Conservation (phyloP, 2,797 vertebrate genomes). For the Kryptolebias ocellatus region DNA sequence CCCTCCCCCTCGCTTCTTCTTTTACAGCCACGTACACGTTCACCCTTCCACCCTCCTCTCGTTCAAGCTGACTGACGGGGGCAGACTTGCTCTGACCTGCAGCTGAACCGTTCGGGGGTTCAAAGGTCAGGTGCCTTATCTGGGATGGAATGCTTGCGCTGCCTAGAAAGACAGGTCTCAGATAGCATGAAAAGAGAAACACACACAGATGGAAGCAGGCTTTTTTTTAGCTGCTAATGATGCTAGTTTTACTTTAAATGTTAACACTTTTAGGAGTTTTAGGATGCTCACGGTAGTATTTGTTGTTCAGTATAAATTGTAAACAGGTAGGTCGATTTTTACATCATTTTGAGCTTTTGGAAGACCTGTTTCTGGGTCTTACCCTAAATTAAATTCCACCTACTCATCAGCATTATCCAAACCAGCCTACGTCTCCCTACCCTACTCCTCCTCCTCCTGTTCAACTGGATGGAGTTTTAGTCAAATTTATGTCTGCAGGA, state of each 20-base stretch:
- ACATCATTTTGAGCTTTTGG: neutral
- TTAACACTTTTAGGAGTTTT: neutral
- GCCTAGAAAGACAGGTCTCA: slow-evolving; percentile 49
- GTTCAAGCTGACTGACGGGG: slow-evolving; percentile 67
- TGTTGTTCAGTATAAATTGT: neutral
- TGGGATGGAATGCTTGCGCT: slow-evolving; percentile 63
- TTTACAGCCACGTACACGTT: slow-evolving; percentile 28
- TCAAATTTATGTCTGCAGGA: neutral
- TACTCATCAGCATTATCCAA: neutral
- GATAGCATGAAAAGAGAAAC: slow-evolving; percentile 31
- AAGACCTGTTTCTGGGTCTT: neutral
- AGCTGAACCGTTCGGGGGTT: slow-evolving; percentile 64
- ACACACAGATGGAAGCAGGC: neutral
- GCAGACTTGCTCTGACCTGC: slow-evolving; percentile 70
- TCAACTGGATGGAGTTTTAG: neutral
- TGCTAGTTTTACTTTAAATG: neutral
- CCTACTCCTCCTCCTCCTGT: neutral
- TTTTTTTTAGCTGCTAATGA: neutral
- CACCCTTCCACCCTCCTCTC: slow-evolving; percentile 31
- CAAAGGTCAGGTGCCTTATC: slow-evolving; percentile 69
- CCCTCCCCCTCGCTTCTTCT: slow-evolving; percentile 37
- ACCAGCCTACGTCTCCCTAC: neutral
- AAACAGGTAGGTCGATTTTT: neutral
- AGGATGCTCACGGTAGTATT: neutral
- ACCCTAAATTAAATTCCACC: neutral